Base-by-base conservation (phyloP, 2,113 vertebrate species). In the Tragelaphus scriptus region DNA sequence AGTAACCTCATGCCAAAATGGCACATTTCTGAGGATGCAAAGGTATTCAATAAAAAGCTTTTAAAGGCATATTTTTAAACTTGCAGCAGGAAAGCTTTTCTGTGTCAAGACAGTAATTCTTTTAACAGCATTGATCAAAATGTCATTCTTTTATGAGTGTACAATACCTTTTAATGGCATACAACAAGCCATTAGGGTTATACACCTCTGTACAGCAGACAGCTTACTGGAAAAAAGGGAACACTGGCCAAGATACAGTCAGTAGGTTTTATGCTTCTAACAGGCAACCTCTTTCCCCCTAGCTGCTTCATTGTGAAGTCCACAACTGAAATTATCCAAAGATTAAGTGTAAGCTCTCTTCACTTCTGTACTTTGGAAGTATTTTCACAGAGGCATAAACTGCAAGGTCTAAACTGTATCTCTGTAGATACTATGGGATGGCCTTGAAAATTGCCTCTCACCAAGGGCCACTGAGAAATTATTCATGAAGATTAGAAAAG, bases 101-200 rank as follows among this genome's bases (percentile, higher is more conserved):
- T 99, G 99, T 99, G 99, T 99, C 99, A 99, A 99, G 99, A 99
- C 99, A 99, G 99, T 99, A 99, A 99, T 99, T 99, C 99, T 98
- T 99, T 99, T 99, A 99, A 99, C 99, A 99, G 99, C 99, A 99
- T 99, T 99, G 99, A 99, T 99, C 99, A 99, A 99, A 99, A 99
- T 99, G 99, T 99, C 99, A 99, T 99, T 99, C 99, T 99, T 99
- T 99, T 99, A 99, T 99, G 99, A 99, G 98, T 98, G 99, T 99
- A 99, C 99, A 99, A 99, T 99, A 99, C 99, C 99, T 99, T 99
- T 99, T 99, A 99, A 99, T 99, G 99, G 99, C 99, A 99, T 99
- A 99, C 99, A 99, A 99, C 98, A 99, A 99, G 98, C 99, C 99
- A 99, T 99, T 99, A 99, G 99, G 99, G 99, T 99, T 99, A 99